Percentiles rank a stretch among this genome's conserved stretches.
Conservation (phyloP, 2,888 invertebrate genomes). For the Pyrrhia umbra region DNA sequence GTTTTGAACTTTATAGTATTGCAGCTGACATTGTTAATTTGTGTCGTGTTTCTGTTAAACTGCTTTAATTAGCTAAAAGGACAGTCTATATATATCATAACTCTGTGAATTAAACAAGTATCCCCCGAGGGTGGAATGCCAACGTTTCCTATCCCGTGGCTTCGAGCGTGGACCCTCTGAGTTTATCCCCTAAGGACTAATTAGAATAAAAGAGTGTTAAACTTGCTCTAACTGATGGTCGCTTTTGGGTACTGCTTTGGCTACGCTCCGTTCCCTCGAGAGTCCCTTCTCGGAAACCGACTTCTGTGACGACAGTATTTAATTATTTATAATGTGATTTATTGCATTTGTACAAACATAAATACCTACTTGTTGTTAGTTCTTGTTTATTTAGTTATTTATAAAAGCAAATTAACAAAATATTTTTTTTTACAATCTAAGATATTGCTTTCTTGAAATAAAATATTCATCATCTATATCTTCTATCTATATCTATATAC, state of each 20-base stretch:
- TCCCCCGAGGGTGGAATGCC: constrained; percentile 68
- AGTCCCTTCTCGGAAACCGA: constrained; percentile 61
- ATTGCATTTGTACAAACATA: constrained; percentile 7
- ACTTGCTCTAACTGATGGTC: constrained; percentile 80
- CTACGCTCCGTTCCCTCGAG: constrained; percentile 62
- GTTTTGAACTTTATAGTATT: neutral
- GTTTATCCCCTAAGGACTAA: constrained; percentile 79
- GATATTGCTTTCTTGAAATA: too few species aligned
- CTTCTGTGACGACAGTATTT: constrained; percentile 70
- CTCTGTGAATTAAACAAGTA: constrained; percentile 74
- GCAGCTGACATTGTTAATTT: neutral
- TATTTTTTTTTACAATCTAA: too few species aligned
- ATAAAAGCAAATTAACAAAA: too few species aligned
- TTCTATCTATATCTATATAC: too few species aligned
- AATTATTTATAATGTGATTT: constrained; percentile 48
- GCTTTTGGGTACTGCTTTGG: constrained; percentile 72
- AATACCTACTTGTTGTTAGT: neutral
- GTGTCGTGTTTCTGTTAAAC: constrained; percentile 13
- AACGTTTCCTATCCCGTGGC: constrained; percentile 70
- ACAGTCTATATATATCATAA: constrained; percentile 63
- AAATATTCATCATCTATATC: too few species aligned
- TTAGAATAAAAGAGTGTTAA: constrained; percentile 88
- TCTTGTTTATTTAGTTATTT: neutral
- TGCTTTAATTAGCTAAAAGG: constrained; percentile 52
- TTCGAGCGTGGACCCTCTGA: constrained; percentile 68